Conservation (phyloP, 92 coral and sea anemone genomes). For the Umimayanthus kanabou region DNA sequence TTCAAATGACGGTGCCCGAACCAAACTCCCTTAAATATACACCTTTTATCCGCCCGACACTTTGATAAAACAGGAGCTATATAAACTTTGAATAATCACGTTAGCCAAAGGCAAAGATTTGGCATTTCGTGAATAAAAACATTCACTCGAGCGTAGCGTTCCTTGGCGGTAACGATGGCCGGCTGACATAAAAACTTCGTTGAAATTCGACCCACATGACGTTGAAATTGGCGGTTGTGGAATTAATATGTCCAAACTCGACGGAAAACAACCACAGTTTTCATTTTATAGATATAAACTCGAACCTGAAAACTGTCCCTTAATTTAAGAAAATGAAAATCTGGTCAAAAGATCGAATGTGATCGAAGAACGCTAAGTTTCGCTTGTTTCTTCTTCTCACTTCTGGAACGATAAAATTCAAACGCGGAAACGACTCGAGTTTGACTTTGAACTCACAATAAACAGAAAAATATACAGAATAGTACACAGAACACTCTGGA, state of each 20-base stretch:
- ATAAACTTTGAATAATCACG: background rate
- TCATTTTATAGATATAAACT: background rate
- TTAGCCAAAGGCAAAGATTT: background rate
- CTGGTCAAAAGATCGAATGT: background rate
- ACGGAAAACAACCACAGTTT: constrained; percentile 7
- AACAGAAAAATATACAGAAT: constrained; percentile 24
- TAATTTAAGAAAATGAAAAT: background rate
- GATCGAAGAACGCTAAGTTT: constrained; percentile 4
- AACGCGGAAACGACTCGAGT: background rate
- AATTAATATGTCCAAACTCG: constrained; percentile 8
- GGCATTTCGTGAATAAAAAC: constrained; percentile 27
- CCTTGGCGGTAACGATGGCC: background rate
- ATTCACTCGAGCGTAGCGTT: constrained; percentile 12
- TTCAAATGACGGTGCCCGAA: background rate
- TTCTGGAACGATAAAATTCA: background rate
- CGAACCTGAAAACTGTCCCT: background rate
- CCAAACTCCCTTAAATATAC: background rate
- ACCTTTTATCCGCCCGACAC: background rate
- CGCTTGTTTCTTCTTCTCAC: background rate
- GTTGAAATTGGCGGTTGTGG: constrained; percentile 23
- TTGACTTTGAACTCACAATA: background rate
- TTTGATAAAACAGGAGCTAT: background rate
- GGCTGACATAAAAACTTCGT: background rate
- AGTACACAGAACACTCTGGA: constrained; percentile 10
- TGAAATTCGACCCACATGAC: constrained; percentile 25